Percentiles rank a stretch among this genome's conserved stretches.
phyloP scores from a whole-genome alignment of 2,113 vertebrate species.

The Cebus imitator region DNA sequence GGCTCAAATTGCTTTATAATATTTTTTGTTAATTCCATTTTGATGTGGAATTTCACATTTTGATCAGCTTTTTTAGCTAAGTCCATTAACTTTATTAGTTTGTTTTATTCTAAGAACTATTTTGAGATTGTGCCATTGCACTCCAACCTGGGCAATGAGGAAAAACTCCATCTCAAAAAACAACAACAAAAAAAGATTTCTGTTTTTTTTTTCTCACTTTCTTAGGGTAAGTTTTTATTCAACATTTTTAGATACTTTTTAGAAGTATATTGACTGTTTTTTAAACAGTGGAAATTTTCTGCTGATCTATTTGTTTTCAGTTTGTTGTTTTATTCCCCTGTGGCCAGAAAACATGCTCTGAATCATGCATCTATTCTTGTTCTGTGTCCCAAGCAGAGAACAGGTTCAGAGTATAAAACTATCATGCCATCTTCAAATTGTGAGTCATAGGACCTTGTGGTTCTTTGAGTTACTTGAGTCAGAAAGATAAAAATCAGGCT shows the following conservation, averaged over 20 bases:
- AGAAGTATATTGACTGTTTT: neutral
- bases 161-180: no score
- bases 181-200: no score
- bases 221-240: no score
- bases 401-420: neutral
- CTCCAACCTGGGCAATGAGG: no score
- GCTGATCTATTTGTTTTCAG: slow-evolving; percentile 3
- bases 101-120: no score
- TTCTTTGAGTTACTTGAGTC: neutral
- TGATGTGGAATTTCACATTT: neutral
- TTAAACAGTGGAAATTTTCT: neutral
- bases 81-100: no score
- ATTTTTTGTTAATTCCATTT: neutral
- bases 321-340: slow-evolving; percentile 19
- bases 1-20: neutral
- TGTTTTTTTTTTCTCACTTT: no score
- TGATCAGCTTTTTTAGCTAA: no score
- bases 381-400: neutral
- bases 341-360: neutral
- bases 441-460: neutral
- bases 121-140: no score
- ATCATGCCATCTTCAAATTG: neutral
- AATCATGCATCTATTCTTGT: neutral
- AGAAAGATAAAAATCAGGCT: neutral
- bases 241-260: neutral